Evolutionary conservation across 2,888 invertebrate genomes (phyloP).

Genomic region (Aethes cnicana): DNA sequence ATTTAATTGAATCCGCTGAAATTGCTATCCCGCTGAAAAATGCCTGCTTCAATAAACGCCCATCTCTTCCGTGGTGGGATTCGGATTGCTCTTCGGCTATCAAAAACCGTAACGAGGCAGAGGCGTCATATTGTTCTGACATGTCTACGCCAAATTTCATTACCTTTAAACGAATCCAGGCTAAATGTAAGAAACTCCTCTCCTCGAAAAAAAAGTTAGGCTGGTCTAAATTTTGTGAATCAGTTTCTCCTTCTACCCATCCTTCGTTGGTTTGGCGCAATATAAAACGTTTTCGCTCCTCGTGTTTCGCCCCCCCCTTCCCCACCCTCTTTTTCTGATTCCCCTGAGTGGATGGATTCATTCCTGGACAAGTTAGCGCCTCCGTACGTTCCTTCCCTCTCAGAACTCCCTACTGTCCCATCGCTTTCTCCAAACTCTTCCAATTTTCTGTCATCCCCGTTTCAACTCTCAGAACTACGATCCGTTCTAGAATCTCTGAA

Average conservation of each 20-base stretch:
- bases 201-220: too few species aligned
- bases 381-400: background rate
- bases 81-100: background rate
- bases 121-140: too few species aligned
- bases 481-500: background rate
- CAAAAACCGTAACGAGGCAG: background rate
- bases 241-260: background rate
- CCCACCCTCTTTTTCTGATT: background rate
- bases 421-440: background rate
- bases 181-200: too few species aligned
- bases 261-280: background rate
- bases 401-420: background rate
- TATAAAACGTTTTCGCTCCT: background rate
- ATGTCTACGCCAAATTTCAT: too few species aligned
- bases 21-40: background rate
- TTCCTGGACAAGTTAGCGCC: background rate
- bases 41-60: background rate
- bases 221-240: too few species aligned
- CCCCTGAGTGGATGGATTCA: background rate
- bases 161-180: too few species aligned
- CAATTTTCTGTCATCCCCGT: background rate
- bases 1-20: background rate
- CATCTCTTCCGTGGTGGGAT: background rate
- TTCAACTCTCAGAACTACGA: background rate
- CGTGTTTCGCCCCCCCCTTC: too few species aligned